Conservation (phyloP, 2,113 vertebrate species). For the Gnathonemus echidnorhynchus region DNA sequence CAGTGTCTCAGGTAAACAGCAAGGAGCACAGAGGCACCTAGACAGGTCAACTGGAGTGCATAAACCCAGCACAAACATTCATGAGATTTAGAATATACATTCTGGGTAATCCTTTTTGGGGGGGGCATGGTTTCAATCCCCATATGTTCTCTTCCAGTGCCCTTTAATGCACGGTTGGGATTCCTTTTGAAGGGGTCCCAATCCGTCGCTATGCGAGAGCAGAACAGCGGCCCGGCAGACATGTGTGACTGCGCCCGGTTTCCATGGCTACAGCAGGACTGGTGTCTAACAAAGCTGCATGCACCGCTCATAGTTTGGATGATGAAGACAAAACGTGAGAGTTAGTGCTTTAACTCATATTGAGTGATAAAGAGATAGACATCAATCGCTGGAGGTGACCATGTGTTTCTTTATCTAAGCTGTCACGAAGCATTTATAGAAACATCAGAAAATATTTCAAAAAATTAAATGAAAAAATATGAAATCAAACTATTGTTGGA, state of each 20-base stretch:
- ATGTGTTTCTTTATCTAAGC: neutral
- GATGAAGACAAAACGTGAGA: neutral
- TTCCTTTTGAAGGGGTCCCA: neutral
- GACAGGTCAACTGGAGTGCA: neutral
- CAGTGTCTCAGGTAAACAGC: neutral
- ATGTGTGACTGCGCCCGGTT: neutral
- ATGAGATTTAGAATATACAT: neutral
- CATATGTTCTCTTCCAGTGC: neutral
- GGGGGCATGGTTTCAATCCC: too few species aligned
- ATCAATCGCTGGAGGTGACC: neutral
- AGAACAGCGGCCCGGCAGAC: neutral
- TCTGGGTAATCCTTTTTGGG: neutral
- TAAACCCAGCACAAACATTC: neutral
- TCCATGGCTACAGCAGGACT: conserved; percentile 6
- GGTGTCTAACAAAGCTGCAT: neutral
- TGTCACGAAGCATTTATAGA: neutral
- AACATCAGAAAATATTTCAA: neutral
- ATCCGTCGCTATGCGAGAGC: neutral
- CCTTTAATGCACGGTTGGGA: neutral
- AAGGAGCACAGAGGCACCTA: neutral
- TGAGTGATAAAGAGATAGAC: neutral
- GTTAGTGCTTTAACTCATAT: neutral
- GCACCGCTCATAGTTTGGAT: neutral
- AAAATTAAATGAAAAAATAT: too few species aligned
- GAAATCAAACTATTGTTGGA: neutral